These are phyloP conservation scores for Capreolus pygargus DNA, from an alignment of 2,113 vertebrate species.

Conservation along the genomic window DNA sequence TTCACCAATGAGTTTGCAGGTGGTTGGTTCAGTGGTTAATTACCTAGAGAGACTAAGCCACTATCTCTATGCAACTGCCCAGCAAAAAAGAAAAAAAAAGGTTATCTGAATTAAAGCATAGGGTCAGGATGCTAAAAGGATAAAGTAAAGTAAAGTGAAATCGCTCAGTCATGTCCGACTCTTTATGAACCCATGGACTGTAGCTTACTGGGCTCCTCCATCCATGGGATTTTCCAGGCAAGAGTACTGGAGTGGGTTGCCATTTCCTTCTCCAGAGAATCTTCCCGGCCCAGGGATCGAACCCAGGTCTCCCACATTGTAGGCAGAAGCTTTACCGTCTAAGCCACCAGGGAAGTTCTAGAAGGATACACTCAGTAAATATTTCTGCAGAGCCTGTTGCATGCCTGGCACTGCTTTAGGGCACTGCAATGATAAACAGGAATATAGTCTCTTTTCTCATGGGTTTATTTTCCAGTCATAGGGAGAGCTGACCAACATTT, in stretches of 20 bases:
- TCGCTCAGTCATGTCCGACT: too few species aligned
- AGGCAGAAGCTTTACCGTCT: too few species aligned
- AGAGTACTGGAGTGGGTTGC: too few species aligned
- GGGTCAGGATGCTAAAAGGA: background rate
- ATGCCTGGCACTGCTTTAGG: background rate
- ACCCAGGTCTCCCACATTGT: too few species aligned
- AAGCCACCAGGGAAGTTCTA: background rate
- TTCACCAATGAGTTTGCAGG: background rate
- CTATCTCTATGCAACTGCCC: background rate
- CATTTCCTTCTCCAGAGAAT: too few species aligned
- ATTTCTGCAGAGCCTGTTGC: background rate
- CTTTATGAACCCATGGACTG: too few species aligned
- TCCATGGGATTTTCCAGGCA: too few species aligned
- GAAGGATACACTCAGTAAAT: background rate
- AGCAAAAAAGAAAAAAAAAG: background rate
- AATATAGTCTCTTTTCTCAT: background rate
- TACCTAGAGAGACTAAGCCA: background rate
- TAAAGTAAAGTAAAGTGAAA: too few species aligned
- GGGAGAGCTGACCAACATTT: background rate
- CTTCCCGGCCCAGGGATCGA: too few species aligned
- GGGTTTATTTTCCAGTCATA: background rate
- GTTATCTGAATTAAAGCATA: background rate
- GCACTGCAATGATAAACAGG: background rate
- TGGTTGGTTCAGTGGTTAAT: background rate
- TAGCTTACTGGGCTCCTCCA: too few species aligned